Conservation (phyloP, 2,888 invertebrate genomes). For the Nomada fabriciana region DNA sequence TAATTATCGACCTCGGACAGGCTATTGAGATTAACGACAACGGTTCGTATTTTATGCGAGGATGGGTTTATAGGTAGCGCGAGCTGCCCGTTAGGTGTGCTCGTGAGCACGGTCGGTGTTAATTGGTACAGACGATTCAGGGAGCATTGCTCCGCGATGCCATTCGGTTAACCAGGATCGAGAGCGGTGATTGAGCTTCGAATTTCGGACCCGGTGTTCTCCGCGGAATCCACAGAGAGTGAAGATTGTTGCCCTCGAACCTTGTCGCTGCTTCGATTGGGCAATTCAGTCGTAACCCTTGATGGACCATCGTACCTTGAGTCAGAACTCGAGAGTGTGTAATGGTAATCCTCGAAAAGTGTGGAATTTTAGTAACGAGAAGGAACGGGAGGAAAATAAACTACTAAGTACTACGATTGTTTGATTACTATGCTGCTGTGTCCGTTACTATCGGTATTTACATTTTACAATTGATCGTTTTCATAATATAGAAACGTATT, state of each 20-base stretch:
- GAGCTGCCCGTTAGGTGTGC: conserved; percentile 48
- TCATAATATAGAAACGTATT: no score
- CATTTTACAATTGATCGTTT: no score
- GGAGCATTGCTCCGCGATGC: conserved; percentile 25
- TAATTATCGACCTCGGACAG: conserved; percentile 66
- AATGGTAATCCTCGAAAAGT: neutral
- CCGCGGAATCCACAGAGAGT: neutral
- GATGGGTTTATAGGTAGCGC: conserved; percentile 69
- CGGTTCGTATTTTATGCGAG: conserved; percentile 66
- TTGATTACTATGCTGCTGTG: no score
- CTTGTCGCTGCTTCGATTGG: conserved; percentile 4
- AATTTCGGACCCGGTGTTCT: neutral
- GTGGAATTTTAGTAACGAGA: neutral
- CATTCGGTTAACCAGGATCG: conserved; percentile 40
- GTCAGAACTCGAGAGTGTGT: neutral
- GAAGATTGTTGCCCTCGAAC: conserved; percentile 2
- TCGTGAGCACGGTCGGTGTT: conserved; percentile 61
- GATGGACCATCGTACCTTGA: neutral
- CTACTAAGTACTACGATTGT: no score
- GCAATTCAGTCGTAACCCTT: neutral
- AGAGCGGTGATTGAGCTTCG: conserved; percentile 37
- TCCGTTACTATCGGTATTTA: no score
- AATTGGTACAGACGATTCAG: conserved; percentile 71
- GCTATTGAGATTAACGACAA: conserved; percentile 75
- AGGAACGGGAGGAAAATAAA: no score